Base-by-base conservation (phyloP, 2,888 invertebrate species). In the Oscheius sp. region DNA sequence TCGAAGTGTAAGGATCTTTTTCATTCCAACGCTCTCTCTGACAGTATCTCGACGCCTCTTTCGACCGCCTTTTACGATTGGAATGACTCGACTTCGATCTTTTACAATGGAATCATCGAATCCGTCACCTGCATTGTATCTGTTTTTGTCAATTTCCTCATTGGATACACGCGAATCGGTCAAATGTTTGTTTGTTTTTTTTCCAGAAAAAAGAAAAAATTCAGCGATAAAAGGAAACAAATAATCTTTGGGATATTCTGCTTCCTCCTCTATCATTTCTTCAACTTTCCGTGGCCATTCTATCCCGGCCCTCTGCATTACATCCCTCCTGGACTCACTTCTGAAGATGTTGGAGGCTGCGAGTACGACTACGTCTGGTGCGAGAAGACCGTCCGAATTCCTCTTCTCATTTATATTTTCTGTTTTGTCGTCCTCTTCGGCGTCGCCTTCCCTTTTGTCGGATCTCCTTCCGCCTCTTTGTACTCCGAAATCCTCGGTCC, bases 271-370 rank as follows among this genome's bases (percentile, higher is more conserved):
- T 76, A 72, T 48, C 75, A 76, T 39, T n/a, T 79, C 5, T 64
- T 69, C 64, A 76, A 74, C 65, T 75, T 71, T 45, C 79, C 79
- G 2, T 79, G 76, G 75, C 67, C 70, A 50, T 76, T 76, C 69
- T 79, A 76, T 42, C 57, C 69, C 0, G 75, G 75, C 15, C 79
- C 76, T n/a, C 34, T 79, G 34, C 29, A 75, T 31, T 76, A 65
- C 52, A 52, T 79, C 25, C 76, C 78, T 27, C 48, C 61, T 10
- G 64, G 73, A 8, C 48, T 70, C 23, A 70, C 73, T 15, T 73
- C 77, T 8, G 67, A 57, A n/a, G 69, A 70, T 23, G 69, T 71
- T n/a, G 77, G 77, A 3, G 75, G 77, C 25, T 77, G 77, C 48
- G 65, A 70, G 25, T 64, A 52, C 17, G 45, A 45, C 10, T 77